These are phyloP conservation scores for Pristionchus exspectatus DNA, from an alignment of 2,888 invertebrate species.

Conservation along the genomic window DNA sequence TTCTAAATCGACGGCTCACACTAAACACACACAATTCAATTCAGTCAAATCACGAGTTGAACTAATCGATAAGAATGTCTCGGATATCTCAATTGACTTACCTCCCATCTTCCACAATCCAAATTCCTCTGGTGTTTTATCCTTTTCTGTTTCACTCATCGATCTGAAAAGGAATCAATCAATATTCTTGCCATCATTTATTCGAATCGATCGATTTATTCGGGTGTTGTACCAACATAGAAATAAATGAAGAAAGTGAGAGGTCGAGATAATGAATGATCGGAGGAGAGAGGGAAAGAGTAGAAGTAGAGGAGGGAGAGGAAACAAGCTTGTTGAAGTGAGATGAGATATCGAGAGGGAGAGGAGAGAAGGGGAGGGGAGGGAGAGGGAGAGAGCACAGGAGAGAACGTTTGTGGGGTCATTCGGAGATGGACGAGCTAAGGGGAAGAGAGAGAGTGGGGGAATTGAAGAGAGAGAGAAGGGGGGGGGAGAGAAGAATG, in stretches of 20 bases:
- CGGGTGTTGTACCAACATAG: not conserved
- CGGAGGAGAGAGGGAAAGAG: constrained; percentile 40
- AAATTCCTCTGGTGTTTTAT: not conserved
- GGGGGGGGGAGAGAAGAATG: too few relatives aligned
- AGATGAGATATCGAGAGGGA: not conserved
- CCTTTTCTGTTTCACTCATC: constrained; percentile 33
- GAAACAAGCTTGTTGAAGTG: constrained; percentile 24
- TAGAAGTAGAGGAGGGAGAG: constrained; percentile 2
- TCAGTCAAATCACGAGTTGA: not conserved
- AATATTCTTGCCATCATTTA: not conserved
- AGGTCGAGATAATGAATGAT: constrained; percentile 15
- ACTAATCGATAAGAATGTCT: not conserved
- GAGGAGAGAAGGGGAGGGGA: not conserved
- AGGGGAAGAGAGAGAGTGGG: too few relatives aligned
- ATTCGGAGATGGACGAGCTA: too few relatives aligned
- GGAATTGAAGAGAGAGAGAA: not conserved
- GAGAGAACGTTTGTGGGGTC: too few relatives aligned
- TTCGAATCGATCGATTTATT: not conserved
- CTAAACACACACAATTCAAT: too few relatives aligned
- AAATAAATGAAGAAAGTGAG: not conserved
- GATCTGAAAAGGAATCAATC: not conserved
- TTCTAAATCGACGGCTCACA: too few relatives aligned
- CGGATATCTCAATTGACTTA: not conserved
- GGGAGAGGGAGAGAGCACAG: too few relatives aligned
- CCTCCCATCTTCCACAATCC: not conserved